phyloP scores from a whole-genome alignment of 2,113 vertebrate species.

The Spilogale gracilis region DNA sequence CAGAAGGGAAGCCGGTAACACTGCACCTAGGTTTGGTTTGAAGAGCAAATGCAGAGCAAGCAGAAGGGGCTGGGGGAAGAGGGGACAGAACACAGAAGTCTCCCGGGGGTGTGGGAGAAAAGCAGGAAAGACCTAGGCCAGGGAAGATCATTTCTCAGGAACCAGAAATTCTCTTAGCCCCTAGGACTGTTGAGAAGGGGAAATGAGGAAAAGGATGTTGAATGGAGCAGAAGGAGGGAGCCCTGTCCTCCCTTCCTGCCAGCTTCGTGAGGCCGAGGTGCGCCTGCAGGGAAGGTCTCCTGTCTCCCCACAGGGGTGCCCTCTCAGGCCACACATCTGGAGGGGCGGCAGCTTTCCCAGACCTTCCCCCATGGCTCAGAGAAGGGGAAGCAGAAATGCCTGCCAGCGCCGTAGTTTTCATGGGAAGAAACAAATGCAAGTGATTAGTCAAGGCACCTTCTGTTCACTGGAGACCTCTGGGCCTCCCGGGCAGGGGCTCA shows the following conservation, averaged over 20 bases:
- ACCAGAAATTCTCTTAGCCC: background rate
- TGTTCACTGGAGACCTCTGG: background rate
- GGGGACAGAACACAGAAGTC: background rate
- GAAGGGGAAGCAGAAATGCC: background rate
- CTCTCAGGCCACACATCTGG: accelerated
- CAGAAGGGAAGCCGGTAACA: background rate
- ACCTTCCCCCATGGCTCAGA: background rate
- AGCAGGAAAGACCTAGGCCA: background rate
- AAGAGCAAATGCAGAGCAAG: background rate
- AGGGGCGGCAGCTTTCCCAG: accelerated
- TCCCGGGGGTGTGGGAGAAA: background rate
- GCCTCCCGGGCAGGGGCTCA: background rate
- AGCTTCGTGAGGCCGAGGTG: no score
- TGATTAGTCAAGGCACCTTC: slow-evolving; percentile 60
- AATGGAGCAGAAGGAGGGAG: background rate
- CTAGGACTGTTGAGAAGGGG: background rate
- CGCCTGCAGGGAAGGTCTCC: accelerated
- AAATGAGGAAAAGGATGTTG: background rate
- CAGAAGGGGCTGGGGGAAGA: background rate
- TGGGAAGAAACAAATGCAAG: background rate
- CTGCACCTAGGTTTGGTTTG: background rate
- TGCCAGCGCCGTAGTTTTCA: background rate
- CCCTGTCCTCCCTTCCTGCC: accelerated
- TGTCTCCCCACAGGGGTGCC: background rate
- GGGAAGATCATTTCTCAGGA: background rate